Percentiles rank a stretch among this genome's conserved stretches.
These are phyloP conservation scores for Pampus argenteus DNA, from an alignment of 2,797 vertebrate species.

Conservation along the genomic window DNA sequence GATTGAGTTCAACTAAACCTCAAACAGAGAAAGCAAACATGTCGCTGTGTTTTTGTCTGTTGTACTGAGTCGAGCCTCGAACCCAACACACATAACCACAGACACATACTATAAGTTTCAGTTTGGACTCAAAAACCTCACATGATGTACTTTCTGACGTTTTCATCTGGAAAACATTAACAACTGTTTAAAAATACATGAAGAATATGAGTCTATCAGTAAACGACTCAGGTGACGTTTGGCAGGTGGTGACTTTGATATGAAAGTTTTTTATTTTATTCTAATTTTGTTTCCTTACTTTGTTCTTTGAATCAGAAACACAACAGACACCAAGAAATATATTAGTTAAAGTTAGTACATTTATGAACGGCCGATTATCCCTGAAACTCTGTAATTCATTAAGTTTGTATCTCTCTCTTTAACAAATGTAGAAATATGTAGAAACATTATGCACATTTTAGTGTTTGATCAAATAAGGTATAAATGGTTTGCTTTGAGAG, in stretches of 20 bases:
- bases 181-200: conserved; percentile 15
- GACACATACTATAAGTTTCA: background rate
- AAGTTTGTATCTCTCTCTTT: conserved; percentile 13
- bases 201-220: background rate
- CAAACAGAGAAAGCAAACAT: conserved; percentile 9
- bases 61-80: background rate
- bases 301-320: too few relatives aligned
- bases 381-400: background rate
- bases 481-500: conserved; percentile 50
- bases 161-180: conserved; percentile 21
- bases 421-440: conserved; percentile 21
- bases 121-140: background rate
- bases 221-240: background rate
- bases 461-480: conserved; percentile 51
- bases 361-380: too few relatives aligned
- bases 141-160: conserved; percentile 36
- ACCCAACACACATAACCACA: background rate
- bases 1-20: conserved; percentile 11
- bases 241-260: background rate
- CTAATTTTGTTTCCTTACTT: too few relatives aligned
- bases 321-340: too few relatives aligned
- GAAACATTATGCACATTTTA: conserved; percentile 54
- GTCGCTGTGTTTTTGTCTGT: conserved; percentile 14
- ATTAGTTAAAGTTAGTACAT: too few relatives aligned
- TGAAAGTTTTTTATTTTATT: too few relatives aligned